Conservation (phyloP, 2,888 invertebrate species). For the Orthonychiurus folsomi region DNA sequence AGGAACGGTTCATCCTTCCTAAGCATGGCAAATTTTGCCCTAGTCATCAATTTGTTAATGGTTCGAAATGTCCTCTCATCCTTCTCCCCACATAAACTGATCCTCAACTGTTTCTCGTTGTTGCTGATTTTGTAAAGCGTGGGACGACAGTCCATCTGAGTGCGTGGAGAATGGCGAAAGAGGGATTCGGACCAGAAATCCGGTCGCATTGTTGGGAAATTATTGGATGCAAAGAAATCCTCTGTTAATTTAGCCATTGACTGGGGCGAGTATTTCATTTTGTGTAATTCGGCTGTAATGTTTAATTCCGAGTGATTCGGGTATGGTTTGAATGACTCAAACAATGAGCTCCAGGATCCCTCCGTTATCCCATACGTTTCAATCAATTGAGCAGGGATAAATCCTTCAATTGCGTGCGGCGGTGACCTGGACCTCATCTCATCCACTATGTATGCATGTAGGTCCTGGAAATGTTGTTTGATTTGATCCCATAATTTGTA, state of each 20-base stretch:
- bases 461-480: constrained; percentile 1
- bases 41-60: constrained; percentile 4
- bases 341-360: background rate
- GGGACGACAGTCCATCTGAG: background rate
- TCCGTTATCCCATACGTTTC: background rate
- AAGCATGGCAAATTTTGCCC: background rate
- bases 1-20: background rate
- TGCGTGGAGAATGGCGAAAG: background rate
- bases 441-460: constrained; percentile 5
- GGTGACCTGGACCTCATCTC: background rate
- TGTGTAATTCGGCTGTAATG: background rate
- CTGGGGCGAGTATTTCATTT: background rate
- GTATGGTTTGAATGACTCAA: constrained; percentile 6
- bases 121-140: background rate
- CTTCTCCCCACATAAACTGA: constrained; percentile 7
- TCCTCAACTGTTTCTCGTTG: background rate
- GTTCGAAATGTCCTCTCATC: constrained; percentile 3
- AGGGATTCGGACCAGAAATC: constrained; percentile 10
- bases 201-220: constrained; percentile 6
- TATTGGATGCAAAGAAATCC: background rate
- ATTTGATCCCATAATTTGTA: background rate
- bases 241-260: constrained; percentile 9
- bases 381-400: constrained; percentile 10
- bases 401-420: background rate
- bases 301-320: background rate